Percentiles rank a stretch among this genome's conserved stretches.
Conservation (phyloP, 2,888 invertebrate species). For the Melieria crassipennis region DNA sequence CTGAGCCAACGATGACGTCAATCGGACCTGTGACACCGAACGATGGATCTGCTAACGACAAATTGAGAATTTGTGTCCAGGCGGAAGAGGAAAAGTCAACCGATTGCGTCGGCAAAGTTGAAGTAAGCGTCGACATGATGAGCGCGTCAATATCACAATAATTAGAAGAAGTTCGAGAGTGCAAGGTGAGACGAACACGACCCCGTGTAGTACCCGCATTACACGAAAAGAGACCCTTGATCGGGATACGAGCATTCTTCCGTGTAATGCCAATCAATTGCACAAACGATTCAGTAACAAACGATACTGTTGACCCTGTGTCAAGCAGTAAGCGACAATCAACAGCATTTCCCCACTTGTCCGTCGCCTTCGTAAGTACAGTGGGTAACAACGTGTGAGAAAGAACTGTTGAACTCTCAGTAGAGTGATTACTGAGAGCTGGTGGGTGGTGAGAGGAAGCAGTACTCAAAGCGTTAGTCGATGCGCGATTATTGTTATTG, state of each 20-base stretch:
- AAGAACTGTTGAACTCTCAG: too few relatives aligned
- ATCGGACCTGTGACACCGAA: too few relatives aligned
- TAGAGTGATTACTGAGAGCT: too few relatives aligned
- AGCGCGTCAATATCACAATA: constrained; percentile 13
- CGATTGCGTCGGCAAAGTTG: constrained; percentile 20
- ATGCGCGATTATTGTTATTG: too few relatives aligned
- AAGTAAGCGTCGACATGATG: constrained; percentile 25
- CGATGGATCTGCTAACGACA: too few relatives aligned
- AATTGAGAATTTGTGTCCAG: too few relatives aligned
- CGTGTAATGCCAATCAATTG: constrained; percentile 18
- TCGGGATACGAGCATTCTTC: constrained; percentile 10
- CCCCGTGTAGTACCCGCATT: constrained; percentile 28
- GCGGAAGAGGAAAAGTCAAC: constrained; percentile 9
- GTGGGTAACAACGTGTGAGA: constrained; percentile 8
- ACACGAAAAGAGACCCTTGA: constrained; percentile 13
- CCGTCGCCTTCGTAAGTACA: constrained; percentile 1
- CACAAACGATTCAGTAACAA: constrained; percentile 32
- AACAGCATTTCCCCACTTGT: constrained; percentile 3
- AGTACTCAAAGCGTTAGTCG: too few relatives aligned
- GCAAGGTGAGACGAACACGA: constrained; percentile 18
- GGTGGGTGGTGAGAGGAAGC: too few relatives aligned
- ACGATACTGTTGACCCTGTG: constrained; percentile 24
- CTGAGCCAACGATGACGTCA: too few relatives aligned
- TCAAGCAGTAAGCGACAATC: constrained; percentile 23
- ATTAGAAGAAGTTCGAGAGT: background rate